phyloP scores from a whole-genome alignment of 2,888 invertebrate species.

The Cerceris rybyensis region DNA sequence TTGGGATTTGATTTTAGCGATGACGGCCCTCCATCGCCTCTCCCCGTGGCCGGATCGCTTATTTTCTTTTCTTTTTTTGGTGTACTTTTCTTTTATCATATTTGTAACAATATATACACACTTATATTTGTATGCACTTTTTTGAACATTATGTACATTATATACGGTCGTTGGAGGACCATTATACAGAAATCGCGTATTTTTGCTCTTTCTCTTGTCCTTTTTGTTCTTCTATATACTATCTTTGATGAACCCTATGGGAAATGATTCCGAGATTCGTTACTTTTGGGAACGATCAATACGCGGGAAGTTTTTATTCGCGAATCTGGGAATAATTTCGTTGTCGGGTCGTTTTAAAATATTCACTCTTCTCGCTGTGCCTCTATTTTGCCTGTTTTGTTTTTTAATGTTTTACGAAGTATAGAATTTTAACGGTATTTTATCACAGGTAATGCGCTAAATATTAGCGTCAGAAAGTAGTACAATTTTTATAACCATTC shows the following conservation, averaged over 20 bases:
- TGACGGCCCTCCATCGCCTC: constrained; percentile 47
- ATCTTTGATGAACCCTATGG: not conserved
- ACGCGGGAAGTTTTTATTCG: not conserved
- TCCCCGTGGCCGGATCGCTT: constrained; percentile 44
- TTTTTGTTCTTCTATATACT: not conserved
- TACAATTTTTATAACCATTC: not conserved
- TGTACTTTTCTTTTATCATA: constrained; percentile 61
- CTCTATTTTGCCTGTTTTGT: constrained; percentile 7
- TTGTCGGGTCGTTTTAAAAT: not conserved
- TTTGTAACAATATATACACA: constrained; percentile 60
- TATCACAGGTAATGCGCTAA: not conserved
- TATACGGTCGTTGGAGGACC: constrained; percentile 52
- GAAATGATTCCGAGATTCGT: constrained; percentile 4
- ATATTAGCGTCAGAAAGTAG: not conserved
- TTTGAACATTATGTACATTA: constrained; percentile 50
- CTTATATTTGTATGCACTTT: constrained; percentile 60
- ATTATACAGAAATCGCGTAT: constrained; percentile 41
- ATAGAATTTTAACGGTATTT: not conserved
- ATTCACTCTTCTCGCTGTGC: not conserved
- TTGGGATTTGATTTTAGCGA: constrained; percentile 55
- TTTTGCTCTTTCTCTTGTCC: constrained; percentile 17
- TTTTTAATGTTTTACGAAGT: not conserved
- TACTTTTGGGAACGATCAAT: not conserved
- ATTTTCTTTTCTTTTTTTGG: constrained; percentile 38
- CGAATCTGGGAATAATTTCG: not conserved